Conservation (phyloP, 1,140 invertebrate species). For the Ladona fulva region DNA sequence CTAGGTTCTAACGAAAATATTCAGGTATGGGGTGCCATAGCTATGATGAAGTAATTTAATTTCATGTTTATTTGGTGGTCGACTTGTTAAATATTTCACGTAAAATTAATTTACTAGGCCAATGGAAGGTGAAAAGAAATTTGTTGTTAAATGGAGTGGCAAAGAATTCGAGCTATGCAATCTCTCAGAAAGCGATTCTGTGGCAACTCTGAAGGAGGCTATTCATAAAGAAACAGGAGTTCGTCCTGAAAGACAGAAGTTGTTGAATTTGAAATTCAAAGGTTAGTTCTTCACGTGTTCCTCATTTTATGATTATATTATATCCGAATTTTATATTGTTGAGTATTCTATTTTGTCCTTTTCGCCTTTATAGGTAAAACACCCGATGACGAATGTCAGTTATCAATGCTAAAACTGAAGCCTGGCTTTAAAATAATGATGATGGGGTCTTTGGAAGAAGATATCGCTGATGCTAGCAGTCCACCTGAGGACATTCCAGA, state of each 20-base stretch:
- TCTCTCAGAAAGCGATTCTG: conserved; percentile 59
- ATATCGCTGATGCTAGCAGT: conserved; percentile 69
- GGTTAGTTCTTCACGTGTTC: conserved; percentile 44
- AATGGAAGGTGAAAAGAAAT: conserved; percentile 28
- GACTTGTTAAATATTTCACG: too few species aligned
- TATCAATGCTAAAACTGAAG: conserved; percentile 66
- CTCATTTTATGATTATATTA: conserved; percentile 5
- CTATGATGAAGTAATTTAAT: too few species aligned
- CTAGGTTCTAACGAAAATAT: too few species aligned
- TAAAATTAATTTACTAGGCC: background rate
- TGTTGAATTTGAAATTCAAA: conserved; percentile 86
- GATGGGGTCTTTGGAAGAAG: conserved; percentile 90
- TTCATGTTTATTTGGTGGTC: too few species aligned
- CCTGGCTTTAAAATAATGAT: conserved; percentile 92
- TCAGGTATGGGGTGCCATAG: too few species aligned
- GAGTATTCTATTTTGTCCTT: conserved; percentile 13
- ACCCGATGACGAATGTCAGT: conserved; percentile 60
- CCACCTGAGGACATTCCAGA: conserved; percentile 72
- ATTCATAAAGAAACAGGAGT: conserved; percentile 76
- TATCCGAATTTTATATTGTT: background rate
- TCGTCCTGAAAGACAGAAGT: conserved; percentile 81
- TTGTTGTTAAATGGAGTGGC: conserved; percentile 85
- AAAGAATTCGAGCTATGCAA: conserved; percentile 69
- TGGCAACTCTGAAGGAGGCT: conserved; percentile 64
- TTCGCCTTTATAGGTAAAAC: conserved; percentile 57